These are phyloP conservation scores for Lophotis ruficrista DNA, from an alignment of 2,113 vertebrate genomes.

Conservation along the genomic window DNA sequence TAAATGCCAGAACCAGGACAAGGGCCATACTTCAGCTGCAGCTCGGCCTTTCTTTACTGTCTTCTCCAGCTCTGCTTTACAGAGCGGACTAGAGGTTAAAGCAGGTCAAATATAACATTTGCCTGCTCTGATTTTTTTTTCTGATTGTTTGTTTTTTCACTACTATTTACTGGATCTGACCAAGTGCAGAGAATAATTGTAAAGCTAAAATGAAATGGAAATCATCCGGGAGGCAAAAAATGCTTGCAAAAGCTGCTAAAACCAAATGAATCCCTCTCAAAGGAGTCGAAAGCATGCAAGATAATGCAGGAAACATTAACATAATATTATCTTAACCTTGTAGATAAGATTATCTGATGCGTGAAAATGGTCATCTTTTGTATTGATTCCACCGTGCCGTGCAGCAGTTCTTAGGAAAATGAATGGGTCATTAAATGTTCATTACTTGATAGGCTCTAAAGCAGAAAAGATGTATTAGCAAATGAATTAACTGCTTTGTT, in stretches of 20 bases:
- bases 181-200: background rate
- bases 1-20: too few species aligned
- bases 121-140: background rate
- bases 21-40: constrained; percentile 9
- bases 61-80: background rate
- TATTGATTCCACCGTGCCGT: constrained; percentile 49
- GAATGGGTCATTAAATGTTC: constrained; percentile 68
- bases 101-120: constrained; percentile 19
- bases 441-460: constrained; percentile 58
- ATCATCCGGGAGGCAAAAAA: constrained; percentile 4
- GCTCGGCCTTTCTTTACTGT: background rate
- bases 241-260: constrained; percentile 38
- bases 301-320: constrained; percentile 68
- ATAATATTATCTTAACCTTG: constrained; percentile 71
- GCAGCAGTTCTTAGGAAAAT: constrained; percentile 56
- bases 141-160: background rate
- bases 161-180: background rate
- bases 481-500: constrained; percentile 67
- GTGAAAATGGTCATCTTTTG: constrained; percentile 70
- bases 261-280: constrained; percentile 50
- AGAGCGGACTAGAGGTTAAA: background rate
- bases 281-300: constrained; percentile 24
- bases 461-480: constrained; percentile 67
- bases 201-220: background rate
- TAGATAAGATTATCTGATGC: constrained; percentile 73